phyloP scores from a whole-genome alignment of 2,888 invertebrate species.

The Sepioteuthis lessoniana region DNA sequence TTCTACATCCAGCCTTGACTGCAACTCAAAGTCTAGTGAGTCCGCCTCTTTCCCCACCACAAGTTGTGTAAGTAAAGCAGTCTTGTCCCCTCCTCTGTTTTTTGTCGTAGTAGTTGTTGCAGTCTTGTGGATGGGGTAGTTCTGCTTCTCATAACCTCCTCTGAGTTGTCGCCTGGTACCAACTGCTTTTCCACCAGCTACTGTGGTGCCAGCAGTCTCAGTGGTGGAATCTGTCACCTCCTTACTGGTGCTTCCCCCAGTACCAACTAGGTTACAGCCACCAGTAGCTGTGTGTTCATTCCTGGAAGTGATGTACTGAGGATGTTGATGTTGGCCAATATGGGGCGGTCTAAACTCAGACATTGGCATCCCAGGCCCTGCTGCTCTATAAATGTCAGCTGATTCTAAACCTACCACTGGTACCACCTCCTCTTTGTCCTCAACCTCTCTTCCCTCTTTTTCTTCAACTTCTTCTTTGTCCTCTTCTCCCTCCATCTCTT shows the following conservation, averaged over 20 bases:
- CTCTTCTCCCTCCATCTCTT: conserved; percentile 14
- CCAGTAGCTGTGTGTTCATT: conserved; percentile 39
- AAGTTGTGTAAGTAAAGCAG: conserved; percentile 9
- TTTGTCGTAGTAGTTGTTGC: conserved; percentile 15
- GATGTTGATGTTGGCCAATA: conserved; percentile 36
- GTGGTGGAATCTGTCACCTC: conserved; percentile 40
- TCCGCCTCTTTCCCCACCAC: conserved; percentile 17
- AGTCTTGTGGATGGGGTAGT: background rate
- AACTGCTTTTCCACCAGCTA: background rate
- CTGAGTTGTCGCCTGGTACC: conserved; percentile 13
- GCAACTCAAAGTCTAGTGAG: conserved; percentile 20
- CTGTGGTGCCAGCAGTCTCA: conserved; percentile 25
- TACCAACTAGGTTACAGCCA: conserved; percentile 46
- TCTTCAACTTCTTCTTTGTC: background rate
- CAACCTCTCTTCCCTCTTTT: background rate
- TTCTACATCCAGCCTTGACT: background rate
- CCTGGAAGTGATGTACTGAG: conserved; percentile 38
- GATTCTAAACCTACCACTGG: conserved; percentile 43
- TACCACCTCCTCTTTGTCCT: background rate
- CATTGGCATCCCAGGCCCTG: conserved; percentile 45
- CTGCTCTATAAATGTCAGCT: conserved; percentile 44
- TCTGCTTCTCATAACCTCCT: conserved; percentile 11
- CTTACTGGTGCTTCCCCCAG: background rate
- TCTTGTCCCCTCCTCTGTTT: background rate
- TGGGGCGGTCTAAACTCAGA: conserved; percentile 43